Percentiles rank a stretch among this genome's conserved stretches.
Evolutionary conservation across 2,888 invertebrate genomes (phyloP).

Genomic region (Phania funesta): DNA sequence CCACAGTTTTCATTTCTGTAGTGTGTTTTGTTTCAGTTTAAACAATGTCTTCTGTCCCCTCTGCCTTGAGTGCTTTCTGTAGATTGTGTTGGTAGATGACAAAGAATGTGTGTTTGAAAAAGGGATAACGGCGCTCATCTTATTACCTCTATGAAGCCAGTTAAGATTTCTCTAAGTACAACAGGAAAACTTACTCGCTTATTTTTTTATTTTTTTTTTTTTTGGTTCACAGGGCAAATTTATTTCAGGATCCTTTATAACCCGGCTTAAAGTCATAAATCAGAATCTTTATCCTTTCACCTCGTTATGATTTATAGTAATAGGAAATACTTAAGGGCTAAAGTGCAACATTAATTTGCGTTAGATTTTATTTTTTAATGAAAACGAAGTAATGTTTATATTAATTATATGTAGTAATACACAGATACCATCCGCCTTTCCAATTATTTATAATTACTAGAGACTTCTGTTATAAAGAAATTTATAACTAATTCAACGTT

Average conservation of each 20-base stretch:
- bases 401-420: no score
- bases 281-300: background rate
- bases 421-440: no score
- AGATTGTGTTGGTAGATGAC: background rate
- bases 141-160: conserved; percentile 17
- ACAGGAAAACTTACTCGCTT: background rate
- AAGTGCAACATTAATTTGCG: background rate
- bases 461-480: no score
- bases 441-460: no score
- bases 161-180: conserved; percentile 39
- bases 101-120: background rate
- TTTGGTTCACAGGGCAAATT: background rate
- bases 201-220: background rate
- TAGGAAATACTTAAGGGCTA: background rate
- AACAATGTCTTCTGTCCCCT: background rate
- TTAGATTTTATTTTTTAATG: no score
- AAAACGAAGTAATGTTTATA: no score
- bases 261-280: conserved; percentile 43
- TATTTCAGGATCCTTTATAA: conserved; percentile 33
- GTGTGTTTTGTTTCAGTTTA: conserved; percentile 14
- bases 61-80: background rate
- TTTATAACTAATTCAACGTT: no score
- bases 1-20: background rate
- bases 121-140: background rate
- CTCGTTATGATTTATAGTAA: conserved; percentile 3